Evolutionary conservation across 1,140 invertebrate species (phyloP).

Genomic region (Lordiphosa collinella): DNA sequence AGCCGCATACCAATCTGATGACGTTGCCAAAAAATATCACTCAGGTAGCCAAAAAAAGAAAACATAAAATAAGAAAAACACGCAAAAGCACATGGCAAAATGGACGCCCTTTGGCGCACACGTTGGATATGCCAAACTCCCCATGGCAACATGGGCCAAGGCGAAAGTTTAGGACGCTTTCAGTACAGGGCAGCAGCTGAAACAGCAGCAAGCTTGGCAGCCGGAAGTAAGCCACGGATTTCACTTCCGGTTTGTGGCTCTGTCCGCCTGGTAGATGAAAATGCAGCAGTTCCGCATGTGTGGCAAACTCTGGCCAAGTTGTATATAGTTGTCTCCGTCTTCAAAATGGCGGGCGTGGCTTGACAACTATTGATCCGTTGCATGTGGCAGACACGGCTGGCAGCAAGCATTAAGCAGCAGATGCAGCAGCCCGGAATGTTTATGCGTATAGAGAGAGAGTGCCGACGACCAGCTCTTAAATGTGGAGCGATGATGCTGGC

Average conservation of each 20-base stretch:
- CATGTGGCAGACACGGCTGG: slow-evolving; percentile 50
- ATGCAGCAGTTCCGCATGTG: slow-evolving; percentile 79
- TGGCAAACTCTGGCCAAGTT: slow-evolving; percentile 38
- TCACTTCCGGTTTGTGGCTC: slow-evolving; percentile 64
- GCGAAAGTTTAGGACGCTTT: slow-evolving; percentile 62
- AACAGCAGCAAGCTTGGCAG: background rate
- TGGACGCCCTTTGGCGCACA: slow-evolving; percentile 34
- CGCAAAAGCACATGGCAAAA: slow-evolving; percentile 1
- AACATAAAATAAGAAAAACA: slow-evolving; percentile 7
- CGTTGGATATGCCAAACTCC: slow-evolving; percentile 24
- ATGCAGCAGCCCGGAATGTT: slow-evolving; percentile 11
- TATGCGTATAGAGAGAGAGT: no score
- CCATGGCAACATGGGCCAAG: slow-evolving; percentile 70
- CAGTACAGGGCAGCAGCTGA: slow-evolving; percentile 41
- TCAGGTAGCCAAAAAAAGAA: slow-evolving; percentile 10
- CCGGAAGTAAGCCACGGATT: slow-evolving; percentile 62
- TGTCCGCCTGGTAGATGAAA: slow-evolving; percentile 71
- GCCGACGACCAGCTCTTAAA: no score
- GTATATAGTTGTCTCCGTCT: slow-evolving; percentile 3
- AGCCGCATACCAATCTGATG: slow-evolving; percentile 61
- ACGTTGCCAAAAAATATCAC: slow-evolving; percentile 38
- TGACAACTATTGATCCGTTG: slow-evolving; percentile 71
- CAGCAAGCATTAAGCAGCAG: slow-evolving; percentile 27
- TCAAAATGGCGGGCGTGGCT: slow-evolving; percentile 54
- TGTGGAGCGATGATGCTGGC: slow-evolving; percentile 22